Evolutionary conservation across 2,113 vertebrate genomes (phyloP), one percentile per base, ranked within the genome.

Genomic region (Centropus bengalensis): DNA sequence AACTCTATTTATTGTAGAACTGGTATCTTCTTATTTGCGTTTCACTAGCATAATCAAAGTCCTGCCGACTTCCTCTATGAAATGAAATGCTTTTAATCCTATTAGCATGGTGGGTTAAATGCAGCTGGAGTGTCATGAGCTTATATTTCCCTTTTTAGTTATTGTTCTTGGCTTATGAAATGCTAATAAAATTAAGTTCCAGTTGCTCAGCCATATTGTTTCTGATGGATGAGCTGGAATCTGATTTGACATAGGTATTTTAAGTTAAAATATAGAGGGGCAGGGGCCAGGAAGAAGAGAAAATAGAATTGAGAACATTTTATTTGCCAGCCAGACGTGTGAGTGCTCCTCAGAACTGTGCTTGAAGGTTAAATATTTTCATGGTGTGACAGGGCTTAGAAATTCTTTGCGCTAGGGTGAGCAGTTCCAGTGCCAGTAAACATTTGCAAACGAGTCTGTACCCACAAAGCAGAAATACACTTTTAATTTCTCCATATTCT

Each of bases 331-430:
- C 84, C 70, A 66, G 51, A 45, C 82, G 62, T 68, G 45, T 45
- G 56, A 64, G 40, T 38, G 18, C 16, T 91, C 27, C 51, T 88
- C 71, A 74, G 82, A 82, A 20, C 47, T 58, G 5, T 63, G 56
- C 64, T 62, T 81, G 71, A 70, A 83, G 79, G 85, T 94, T 74
- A 91, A 96, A 78, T 94, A 40, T 71, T 74, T 78, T 81, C 58
- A 22, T 45, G 40, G 36, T 63, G 28, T 71, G 79, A 33, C 82
- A 86, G 33, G 56, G 64, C 58, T 80, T 80, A 70, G 64, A 78
- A 93, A 75, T 78, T 42, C 58, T 90, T 88, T 21, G 24, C 36
- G 22, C 30, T 30, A 32, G 12, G 83, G 66, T 14, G 32, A 74
- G 23, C 16, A 36, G 32, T 83, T 83, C 70, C 56, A 11, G 79